Conservation (phyloP, 2,797 vertebrate genomes). For the Meda fulgida region DNA sequence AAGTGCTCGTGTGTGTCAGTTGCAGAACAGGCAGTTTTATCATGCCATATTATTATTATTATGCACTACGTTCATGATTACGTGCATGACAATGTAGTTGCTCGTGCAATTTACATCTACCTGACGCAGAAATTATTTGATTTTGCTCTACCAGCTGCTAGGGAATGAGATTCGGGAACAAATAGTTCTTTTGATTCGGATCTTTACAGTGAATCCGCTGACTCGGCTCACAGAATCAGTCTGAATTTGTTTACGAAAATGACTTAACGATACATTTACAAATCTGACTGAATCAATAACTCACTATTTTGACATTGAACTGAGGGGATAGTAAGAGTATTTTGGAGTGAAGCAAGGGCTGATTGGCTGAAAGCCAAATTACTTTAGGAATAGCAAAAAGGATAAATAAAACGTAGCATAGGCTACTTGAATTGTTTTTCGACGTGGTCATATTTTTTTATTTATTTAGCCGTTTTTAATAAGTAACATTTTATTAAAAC, state of each 20-base stretch:
- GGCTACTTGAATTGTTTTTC: background rate
- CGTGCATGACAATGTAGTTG: background rate
- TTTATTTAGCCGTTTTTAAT: background rate
- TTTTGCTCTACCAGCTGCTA: background rate
- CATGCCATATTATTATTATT: background rate
- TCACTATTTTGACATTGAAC: background rate
- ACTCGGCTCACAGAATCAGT: background rate
- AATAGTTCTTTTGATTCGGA: conserved; percentile 12
- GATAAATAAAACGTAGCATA: background rate
- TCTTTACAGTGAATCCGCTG: background rate
- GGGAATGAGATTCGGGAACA: conserved; percentile 9
- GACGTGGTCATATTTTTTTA: background rate
- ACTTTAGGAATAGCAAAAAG: background rate
- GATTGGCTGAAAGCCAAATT: background rate
- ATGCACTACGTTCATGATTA: background rate
- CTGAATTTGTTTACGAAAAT: background rate
- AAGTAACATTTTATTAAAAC: background rate
- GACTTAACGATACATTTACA: background rate
- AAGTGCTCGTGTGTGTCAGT: background rate
- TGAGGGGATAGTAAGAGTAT: background rate
- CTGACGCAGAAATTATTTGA: background rate
- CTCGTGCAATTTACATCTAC: background rate
- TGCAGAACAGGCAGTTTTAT: background rate
- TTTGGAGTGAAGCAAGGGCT: background rate
- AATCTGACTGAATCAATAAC: background rate